Evolutionary conservation across 2,888 invertebrate species (phyloP), one percentile per base, ranked within the genome.

Genomic region (Laothoe populi): DNA sequence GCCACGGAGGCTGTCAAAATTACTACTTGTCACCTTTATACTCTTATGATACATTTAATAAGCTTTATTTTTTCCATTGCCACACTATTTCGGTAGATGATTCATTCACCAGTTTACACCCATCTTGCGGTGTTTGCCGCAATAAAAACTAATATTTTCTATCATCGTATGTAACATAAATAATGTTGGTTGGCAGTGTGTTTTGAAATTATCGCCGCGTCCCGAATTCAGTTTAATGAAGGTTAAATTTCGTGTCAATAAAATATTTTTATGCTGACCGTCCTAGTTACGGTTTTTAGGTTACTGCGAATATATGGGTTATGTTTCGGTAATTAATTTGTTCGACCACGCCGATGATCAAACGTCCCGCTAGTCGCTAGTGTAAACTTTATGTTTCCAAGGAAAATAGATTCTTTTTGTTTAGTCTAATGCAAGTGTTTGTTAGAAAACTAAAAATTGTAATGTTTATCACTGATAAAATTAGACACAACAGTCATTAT

Each of bases 211-310:
- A 35, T 35, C 31, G 35, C 53, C 53, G 53, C 35, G 53, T 31
- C 53, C 53, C 53, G 53, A 53, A 19, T 53, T 53, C 16, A 4
- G 19, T 53, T 53, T 16, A 35, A 53, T 19, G 53, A 53, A 53
- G 53, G 53, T 53, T 53, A 53, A 35, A 53, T 35, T 35, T 53
- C 19, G 53, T 53, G 53, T 53, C 53, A 53, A 53, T 19, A 53
- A 53, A 53, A 31, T 16, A 53, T 35, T 53, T 53, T 53, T 35
- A 53, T 31, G 35, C 10, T 31, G 8, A 42, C 31, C 19, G 31
- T 10, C 53, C 53, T 53, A 53, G 53, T 53, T 53, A 53, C 53
- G 35, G 53, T 53, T 53, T 53, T 53, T 31, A 53, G 53, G 53
- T 53, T 53, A 31, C n/a, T 42, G 16, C 19, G n/a, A 16, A 10